These are phyloP conservation scores for Drosophila greeni DNA, from an alignment of 2,888 invertebrate species.

Conservation along the genomic window DNA sequence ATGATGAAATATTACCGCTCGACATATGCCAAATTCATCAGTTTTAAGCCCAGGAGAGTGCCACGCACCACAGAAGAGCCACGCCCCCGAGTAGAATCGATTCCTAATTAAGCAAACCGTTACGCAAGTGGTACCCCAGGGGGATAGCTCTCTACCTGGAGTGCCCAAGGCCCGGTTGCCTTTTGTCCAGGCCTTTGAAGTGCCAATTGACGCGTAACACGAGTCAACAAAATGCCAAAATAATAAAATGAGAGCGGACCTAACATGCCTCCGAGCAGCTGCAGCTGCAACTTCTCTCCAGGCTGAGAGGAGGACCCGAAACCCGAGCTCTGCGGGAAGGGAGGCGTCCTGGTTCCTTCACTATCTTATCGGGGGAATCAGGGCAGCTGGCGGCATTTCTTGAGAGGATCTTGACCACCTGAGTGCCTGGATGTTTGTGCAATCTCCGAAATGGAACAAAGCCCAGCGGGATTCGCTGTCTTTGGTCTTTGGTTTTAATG, in stretches of 20 bases:
- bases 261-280: constrained; percentile 22
- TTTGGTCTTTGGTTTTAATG: background rate
- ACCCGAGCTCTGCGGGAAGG: constrained; percentile 1
- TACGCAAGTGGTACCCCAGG: constrained; percentile 24
- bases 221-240: constrained; percentile 56
- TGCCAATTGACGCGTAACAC: constrained; percentile 67
- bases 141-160: constrained; percentile 52
- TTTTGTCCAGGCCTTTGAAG: constrained; percentile 28
- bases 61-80: constrained; percentile 33
- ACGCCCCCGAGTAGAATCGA: constrained; percentile 60
- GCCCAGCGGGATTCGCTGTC: constrained; percentile 22
- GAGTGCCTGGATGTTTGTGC: constrained; percentile 7
- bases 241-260: constrained; percentile 27
- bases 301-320: constrained; percentile 13
- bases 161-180: constrained; percentile 1
- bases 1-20: constrained; percentile 45
- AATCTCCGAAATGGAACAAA: constrained; percentile 15
- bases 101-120: constrained; percentile 58
- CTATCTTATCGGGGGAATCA: constrained; percentile 45
- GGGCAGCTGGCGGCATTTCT: constrained; percentile 39
- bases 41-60: constrained; percentile 21
- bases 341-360: constrained; percentile 6
- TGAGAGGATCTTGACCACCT: constrained; percentile 21
- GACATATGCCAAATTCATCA: constrained; percentile 63
- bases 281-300: background rate